Base-by-base conservation (phyloP, 2,888 invertebrate species). In the Scrobipalpa costella region DNA sequence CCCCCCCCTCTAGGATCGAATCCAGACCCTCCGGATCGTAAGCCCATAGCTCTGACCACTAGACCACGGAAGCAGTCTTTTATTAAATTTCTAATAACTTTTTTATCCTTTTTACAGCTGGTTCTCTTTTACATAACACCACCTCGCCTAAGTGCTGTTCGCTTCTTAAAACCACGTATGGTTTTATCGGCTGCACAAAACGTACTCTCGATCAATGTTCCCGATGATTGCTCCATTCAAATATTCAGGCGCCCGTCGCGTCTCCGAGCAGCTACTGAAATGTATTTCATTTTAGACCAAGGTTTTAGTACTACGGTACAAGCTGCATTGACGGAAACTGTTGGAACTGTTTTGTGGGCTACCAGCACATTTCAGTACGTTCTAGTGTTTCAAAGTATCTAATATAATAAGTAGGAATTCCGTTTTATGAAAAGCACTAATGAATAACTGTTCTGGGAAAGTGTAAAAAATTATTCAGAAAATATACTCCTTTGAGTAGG, bases 141-240 rank as follows among this genome's bases (percentile, higher is more conserved):
- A 38, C 81, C 82, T 80, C 68, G 68, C 72, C 76, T 87, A 87
- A 90, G 88, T 90, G 89, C 89, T 82, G 80, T 81, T 80, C 80
- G 79, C 84, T 83, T 84, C 86, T 89, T 89, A 88, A 88, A 89
- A 84, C 87, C 89, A 86, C 84, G 82, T 83, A 84, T 85, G 89
- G 89, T 88, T 88, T 89, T 90, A 90, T 86, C 86, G 84, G 77
- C 73, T 68, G 77, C 76, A 71, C 79, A 75, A 75, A 75, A 76
- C 72, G 73, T 73, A 65, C 63, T 74, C 71, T 73, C 73, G 77
- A 76, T 78, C 76, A 72, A 76, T 76, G 76, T 71, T 71, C 67
- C 71, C 70, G 75, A 77, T 76, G 78, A 78, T 83, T 82, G 80
- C 77, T 79, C 75, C 77, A 62, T 67, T 73, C 67, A 71, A 75